A percentile compares a stretch with the other conserved stretches of the same genome.
Conservation (phyloP, 2,113 vertebrate species). For the Bambusicola thoracicus region DNA sequence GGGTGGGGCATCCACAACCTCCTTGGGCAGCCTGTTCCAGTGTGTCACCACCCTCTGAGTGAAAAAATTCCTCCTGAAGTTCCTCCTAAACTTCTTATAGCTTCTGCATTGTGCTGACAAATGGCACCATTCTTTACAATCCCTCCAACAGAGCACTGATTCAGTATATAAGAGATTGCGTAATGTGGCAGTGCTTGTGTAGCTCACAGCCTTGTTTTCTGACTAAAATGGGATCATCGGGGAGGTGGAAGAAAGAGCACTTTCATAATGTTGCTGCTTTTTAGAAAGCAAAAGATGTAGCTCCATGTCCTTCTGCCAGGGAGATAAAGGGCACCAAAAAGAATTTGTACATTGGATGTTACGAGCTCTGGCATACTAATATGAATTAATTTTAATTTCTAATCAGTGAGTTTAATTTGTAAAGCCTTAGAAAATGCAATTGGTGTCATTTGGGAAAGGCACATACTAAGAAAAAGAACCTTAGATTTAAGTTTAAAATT, state of each 20-base stretch:
- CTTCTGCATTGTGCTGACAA: neutral
- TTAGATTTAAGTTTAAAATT: constrained; percentile 5
- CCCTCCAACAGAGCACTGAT: rapidly evolving
- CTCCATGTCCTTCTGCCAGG: neutral
- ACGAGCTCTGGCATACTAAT: constrained; percentile 4
- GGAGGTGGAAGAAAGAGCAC: neutral
- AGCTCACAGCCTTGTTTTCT: neutral
- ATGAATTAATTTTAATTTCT: constrained; percentile 47
- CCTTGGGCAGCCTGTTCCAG: too few relatives aligned
- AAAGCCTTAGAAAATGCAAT: constrained; percentile 17
- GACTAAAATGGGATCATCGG: neutral
- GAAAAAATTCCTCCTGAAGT: too few relatives aligned
- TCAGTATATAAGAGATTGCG: neutral
- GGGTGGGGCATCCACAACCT: too few relatives aligned
- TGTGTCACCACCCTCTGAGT: too few relatives aligned
- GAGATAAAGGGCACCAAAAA: neutral
- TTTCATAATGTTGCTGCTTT: neutral
- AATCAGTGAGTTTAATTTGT: constrained; percentile 24
- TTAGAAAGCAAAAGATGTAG: constrained; percentile 7
- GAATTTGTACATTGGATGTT: neutral
- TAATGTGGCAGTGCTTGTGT: neutral
- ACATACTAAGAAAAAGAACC: neutral
- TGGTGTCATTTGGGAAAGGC: neutral
- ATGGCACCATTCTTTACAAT: rapidly evolving
- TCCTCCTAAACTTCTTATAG: neutral